Percentiles rank a stretch among this genome's conserved stretches.
These are phyloP conservation scores for Drosophila macrospina DNA, from an alignment of 2,888 invertebrate genomes.

Conservation along the genomic window DNA sequence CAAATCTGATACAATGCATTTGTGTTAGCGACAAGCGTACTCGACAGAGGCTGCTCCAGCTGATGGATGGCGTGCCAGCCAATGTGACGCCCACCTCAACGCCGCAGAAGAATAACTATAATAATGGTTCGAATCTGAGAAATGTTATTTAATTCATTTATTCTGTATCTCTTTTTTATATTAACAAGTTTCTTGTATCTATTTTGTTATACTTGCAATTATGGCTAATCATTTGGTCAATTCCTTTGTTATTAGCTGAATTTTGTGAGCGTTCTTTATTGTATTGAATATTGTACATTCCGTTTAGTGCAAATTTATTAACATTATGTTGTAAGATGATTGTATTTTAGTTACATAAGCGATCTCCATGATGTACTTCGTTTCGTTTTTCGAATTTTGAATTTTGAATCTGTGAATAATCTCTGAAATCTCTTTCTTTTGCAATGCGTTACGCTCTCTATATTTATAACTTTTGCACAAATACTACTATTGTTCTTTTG, in stretches of 20 bases:
- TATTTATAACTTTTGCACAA: constrained; percentile 50
- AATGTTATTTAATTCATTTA: constrained; percentile 56
- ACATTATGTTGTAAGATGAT: constrained; percentile 47
- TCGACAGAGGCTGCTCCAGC: constrained; percentile 90
- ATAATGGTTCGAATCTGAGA: constrained; percentile 63
- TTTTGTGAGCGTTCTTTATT: constrained; percentile 36
- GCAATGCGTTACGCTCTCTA: constrained; percentile 35
- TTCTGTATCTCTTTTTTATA: constrained; percentile 8
- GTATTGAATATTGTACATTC: constrained; percentile 61
- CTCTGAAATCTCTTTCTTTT: constrained; percentile 42
- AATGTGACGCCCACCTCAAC: constrained; percentile 70
- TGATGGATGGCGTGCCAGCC: constrained; percentile 87
- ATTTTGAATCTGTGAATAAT: constrained; percentile 44
- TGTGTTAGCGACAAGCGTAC: constrained; percentile 95
- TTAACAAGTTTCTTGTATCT: constrained; percentile 24
- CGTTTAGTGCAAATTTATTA: constrained; percentile 69
- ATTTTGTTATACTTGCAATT: constrained; percentile 32
- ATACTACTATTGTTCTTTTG: constrained; percentile 26
- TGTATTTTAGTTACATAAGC: constrained; percentile 54
- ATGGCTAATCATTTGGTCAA: constrained; percentile 23
- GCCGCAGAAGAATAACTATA: constrained; percentile 51
- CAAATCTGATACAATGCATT: constrained; percentile 93
- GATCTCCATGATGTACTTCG: constrained; percentile 74
- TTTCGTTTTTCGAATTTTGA: constrained; percentile 41
- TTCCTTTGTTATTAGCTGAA: constrained; percentile 53